A percentile compares a stretch with the other conserved stretches of the same genome.
Conservation (phyloP, 2,113 vertebrate genomes). For the Scolopax mira region DNA sequence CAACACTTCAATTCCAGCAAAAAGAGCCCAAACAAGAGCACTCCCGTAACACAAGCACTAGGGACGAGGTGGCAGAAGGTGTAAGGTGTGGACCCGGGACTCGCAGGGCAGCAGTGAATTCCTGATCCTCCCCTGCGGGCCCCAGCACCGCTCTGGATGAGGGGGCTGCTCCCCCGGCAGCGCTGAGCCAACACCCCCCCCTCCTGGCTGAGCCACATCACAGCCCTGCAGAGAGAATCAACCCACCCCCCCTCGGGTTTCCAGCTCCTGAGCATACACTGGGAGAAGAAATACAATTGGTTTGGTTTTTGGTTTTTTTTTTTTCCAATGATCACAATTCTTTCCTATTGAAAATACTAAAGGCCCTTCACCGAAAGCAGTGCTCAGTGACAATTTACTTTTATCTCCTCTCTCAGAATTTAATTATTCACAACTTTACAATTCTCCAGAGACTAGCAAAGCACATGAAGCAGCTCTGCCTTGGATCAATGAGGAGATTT, state of each 20-base stretch:
- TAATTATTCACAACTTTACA: slow-evolving; percentile 29
- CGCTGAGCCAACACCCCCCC: slow-evolving; percentile 56
- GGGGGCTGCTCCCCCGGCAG: not conserved
- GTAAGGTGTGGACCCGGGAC: not conserved
- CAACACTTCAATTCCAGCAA: not conserved
- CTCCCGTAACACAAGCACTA: not conserved
- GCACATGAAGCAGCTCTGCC: slow-evolving; percentile 1
- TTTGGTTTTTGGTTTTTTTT: not conserved
- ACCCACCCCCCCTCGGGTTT: not conserved
- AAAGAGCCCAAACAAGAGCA: not conserved
- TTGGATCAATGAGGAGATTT: slow-evolving; percentile 4
- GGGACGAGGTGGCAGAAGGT: not conserved
- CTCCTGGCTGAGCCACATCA: slow-evolving; percentile 68
- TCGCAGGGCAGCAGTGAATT: not conserved
- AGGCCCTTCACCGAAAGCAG: not conserved
- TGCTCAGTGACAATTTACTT: not conserved
- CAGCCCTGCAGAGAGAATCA: not conserved
- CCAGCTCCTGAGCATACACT: not conserved
- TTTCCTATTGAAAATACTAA: not conserved
- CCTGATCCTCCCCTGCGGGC: not conserved
- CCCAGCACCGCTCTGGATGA: not conserved
- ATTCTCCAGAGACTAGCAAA: not conserved
- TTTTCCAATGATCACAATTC: not conserved
- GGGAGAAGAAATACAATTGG: not conserved
- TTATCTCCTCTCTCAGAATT: slow-evolving; percentile 1